Conservation (phyloP, 2,888 invertebrate species). For the Adelognathus sp. region DNA sequence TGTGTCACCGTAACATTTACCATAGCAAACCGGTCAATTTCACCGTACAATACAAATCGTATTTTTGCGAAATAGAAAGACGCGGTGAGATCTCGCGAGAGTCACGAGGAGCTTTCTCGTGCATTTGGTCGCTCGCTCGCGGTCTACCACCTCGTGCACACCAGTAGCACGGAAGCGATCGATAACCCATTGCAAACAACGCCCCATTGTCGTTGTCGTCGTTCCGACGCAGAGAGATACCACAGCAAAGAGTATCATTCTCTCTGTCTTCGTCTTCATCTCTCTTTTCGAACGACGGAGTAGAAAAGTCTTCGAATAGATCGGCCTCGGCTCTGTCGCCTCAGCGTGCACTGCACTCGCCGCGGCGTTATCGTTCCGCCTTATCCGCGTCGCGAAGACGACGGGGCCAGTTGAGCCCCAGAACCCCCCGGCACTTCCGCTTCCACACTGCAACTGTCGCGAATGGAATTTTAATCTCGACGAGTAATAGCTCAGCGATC, state of each 20-base stretch:
- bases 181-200: constrained; percentile 72
- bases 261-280: too few species aligned
- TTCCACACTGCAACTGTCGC: background rate
- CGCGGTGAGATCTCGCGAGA: constrained; percentile 41
- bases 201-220: constrained; percentile 66
- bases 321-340: constrained; percentile 22
- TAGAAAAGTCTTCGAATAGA: constrained; percentile 41
- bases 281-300: constrained; percentile 22
- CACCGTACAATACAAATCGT: background rate
- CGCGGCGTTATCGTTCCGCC: constrained; percentile 38
- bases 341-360: constrained; percentile 5
- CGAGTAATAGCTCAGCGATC: background rate
- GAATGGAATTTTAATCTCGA: constrained; percentile 32
- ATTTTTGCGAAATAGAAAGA: background rate
- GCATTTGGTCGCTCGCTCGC: constrained; percentile 53
- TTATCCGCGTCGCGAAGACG: constrained; percentile 31
- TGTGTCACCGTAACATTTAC: background rate
- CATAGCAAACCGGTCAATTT: constrained; percentile 1
- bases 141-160: constrained; percentile 59
- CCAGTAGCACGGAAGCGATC: constrained; percentile 68
- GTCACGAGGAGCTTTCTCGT: constrained; percentile 70
- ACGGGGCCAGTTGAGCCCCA: background rate
- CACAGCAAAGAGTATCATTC: background rate
- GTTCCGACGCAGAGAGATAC: background rate
- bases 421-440: background rate